phyloP scores from a whole-genome alignment of 2,797 vertebrate genomes.

The Myoxocephalus aenaeus region DNA sequence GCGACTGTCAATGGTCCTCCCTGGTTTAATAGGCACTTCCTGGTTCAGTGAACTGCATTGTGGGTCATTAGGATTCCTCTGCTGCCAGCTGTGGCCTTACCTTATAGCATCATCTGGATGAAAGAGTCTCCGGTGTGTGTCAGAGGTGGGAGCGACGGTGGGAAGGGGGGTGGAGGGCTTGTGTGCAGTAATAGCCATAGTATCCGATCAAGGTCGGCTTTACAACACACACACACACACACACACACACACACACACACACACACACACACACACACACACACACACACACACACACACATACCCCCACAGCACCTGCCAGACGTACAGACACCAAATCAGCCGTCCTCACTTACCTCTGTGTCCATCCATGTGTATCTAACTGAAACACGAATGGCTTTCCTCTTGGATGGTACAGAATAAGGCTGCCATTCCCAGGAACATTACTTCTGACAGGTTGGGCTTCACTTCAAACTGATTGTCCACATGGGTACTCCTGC shows the following conservation, averaged over 20 bases:
- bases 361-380: conserved; percentile 73
- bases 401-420: conserved; percentile 63
- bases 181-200: conserved; percentile 44
- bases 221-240: conserved; percentile 15
- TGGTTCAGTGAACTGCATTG: conserved; percentile 77
- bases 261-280: conserved; percentile 5
- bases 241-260: conserved; percentile 3
- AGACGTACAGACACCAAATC: conserved; percentile 50
- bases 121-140: conserved; percentile 37
- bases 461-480: conserved; percentile 60
- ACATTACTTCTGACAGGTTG: conserved; percentile 67
- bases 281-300: conserved; percentile 3
- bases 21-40: conserved; percentile 74
- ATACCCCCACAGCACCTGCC: conserved; percentile 16
- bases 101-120: conserved; percentile 44
- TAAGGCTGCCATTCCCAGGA: conserved; percentile 59
- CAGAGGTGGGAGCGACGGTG: background rate
- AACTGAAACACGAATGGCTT: conserved; percentile 72
- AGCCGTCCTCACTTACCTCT: conserved; percentile 60
- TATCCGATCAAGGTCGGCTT: conserved; percentile 48
- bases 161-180: background rate
- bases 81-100: conserved; percentile 73
- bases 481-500: conserved; percentile 58
- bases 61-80: conserved; percentile 76
- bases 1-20: conserved; percentile 34